phyloP scores from a whole-genome alignment of 2,888 invertebrate species.

The Clusia tigrina region DNA sequence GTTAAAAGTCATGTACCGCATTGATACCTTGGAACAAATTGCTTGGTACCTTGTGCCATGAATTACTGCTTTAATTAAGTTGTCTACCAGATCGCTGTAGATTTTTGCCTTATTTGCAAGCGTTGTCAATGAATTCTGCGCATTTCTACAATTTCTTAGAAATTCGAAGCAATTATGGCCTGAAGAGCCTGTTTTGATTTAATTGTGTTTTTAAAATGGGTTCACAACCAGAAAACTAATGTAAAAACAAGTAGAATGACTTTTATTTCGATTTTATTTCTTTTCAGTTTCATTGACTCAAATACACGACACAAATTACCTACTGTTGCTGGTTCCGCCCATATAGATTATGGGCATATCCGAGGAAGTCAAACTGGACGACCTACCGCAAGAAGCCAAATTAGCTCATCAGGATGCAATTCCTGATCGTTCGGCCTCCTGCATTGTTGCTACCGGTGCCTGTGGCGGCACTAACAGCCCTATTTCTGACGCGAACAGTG shows the following conservation, averaged over 20 bases:
- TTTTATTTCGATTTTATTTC: background rate
- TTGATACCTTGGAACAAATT: conserved; percentile 58
- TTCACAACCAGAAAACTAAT: too few relatives aligned
- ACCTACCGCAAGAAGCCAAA: conserved; percentile 64
- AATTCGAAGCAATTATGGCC: background rate
- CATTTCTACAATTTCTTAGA: background rate
- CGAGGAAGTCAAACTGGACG: conserved; percentile 66
- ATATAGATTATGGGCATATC: conserved; percentile 66
- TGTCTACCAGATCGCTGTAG: background rate
- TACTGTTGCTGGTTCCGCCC: conserved; percentile 13
- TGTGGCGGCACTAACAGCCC: conserved; percentile 64
- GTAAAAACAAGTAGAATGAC: background rate
- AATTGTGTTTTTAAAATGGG: background rate
- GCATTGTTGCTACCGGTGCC: conserved; percentile 60
- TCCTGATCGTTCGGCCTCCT: conserved; percentile 65
- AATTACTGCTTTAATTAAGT: conserved; percentile 1
- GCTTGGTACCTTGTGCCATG: conserved; percentile 52
- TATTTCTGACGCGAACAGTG: conserved; percentile 72
- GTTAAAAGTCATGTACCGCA: conserved; percentile 59
- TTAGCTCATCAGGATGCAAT: conserved; percentile 62
- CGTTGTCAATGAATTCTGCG: background rate
- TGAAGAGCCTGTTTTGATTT: background rate
- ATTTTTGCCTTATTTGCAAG: background rate
- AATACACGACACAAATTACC: too few relatives aligned
- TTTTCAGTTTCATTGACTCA: background rate